Evolutionary conservation across 2,797 vertebrate genomes (phyloP).

Genomic region (Botia kubotai): DNA sequence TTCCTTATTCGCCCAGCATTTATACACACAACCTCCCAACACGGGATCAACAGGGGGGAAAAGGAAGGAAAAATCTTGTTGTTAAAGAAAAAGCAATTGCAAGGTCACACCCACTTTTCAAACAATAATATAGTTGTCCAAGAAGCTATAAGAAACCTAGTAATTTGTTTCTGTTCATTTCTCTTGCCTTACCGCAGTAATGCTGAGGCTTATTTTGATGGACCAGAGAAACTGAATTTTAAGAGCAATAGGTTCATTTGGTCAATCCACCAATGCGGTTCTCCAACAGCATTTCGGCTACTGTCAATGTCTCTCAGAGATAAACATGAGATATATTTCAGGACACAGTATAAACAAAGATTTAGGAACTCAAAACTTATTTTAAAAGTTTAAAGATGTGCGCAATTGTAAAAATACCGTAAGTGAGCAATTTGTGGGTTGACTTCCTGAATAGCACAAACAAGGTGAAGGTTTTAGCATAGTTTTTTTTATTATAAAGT

Average conservation of each 20-base stretch:
- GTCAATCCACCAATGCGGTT: slow-evolving; percentile 8
- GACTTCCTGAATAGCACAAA: neutral
- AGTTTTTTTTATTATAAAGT: no score
- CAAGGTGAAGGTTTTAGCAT: neutral
- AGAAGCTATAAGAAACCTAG: slow-evolving; percentile 36
- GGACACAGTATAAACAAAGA: neutral
- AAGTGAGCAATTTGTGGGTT: neutral
- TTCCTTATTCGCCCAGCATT: slow-evolving; percentile 47
- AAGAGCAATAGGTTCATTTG: slow-evolving; percentile 2
- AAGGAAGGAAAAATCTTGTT: slow-evolving; percentile 27
- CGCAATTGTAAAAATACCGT: neutral
- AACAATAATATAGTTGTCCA: neutral
- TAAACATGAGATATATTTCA: slow-evolving; percentile 17
- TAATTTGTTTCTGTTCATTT: slow-evolving; percentile 40
- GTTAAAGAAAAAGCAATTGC: slow-evolving; percentile 27
- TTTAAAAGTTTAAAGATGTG: neutral
- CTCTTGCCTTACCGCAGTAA: slow-evolving; percentile 15
- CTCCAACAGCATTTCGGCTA: neutral
- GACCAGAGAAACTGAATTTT: neutral
- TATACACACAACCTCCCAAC: neutral
- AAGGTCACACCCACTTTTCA: slow-evolving; percentile 19
- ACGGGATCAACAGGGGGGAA: slow-evolving; percentile 41
- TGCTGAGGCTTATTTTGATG: slow-evolving; percentile 30
- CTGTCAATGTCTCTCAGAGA: slow-evolving; percentile 7
- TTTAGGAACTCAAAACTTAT: neutral